Evolutionary conservation across 2,888 invertebrate species (phyloP).

Genomic region (Meteorus colon): DNA sequence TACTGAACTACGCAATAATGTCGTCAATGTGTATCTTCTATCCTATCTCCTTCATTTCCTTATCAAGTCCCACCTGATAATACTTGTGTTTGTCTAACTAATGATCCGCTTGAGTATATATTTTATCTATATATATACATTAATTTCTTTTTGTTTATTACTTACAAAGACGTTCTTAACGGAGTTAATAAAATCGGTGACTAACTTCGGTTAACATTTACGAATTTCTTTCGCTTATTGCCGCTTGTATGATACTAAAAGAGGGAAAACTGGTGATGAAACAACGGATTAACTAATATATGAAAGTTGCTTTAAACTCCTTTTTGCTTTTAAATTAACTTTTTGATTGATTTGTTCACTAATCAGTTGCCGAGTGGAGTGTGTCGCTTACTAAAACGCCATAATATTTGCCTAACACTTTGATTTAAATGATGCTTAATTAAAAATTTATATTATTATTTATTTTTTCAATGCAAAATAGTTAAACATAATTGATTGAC

Average conservation of each 20-base stretch:
- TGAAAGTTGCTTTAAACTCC: constrained; percentile 26
- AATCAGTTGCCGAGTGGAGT: constrained; percentile 33
- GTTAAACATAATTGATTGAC: constrained; percentile 46
- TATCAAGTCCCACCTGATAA: constrained; percentile 14
- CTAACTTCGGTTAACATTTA: constrained; percentile 6
- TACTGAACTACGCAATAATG: constrained; percentile 51
- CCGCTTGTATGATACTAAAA: background rate
- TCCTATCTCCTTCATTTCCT: constrained; percentile 39
- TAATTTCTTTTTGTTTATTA: constrained; percentile 14
- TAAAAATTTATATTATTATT: constrained; percentile 39
- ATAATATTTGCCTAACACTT: constrained; percentile 32
- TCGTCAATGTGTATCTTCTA: constrained; percentile 47
- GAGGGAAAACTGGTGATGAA: background rate
- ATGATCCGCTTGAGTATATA: constrained; percentile 41
- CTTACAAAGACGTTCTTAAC: constrained; percentile 6
- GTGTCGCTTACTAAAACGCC: constrained; percentile 29
- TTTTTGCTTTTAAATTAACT: constrained; percentile 20
- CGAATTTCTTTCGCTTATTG: background rate
- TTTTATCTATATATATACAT: constrained; percentile 4
- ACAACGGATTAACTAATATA: background rate
- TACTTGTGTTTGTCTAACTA: constrained; percentile 49
- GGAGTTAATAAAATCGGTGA: background rate
- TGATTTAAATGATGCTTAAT: constrained; percentile 21
- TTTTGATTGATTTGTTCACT: background rate
- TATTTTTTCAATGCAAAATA: constrained; percentile 23